Conservation (phyloP, 2,113 vertebrate species). For the Scartelaos histophorus region DNA sequence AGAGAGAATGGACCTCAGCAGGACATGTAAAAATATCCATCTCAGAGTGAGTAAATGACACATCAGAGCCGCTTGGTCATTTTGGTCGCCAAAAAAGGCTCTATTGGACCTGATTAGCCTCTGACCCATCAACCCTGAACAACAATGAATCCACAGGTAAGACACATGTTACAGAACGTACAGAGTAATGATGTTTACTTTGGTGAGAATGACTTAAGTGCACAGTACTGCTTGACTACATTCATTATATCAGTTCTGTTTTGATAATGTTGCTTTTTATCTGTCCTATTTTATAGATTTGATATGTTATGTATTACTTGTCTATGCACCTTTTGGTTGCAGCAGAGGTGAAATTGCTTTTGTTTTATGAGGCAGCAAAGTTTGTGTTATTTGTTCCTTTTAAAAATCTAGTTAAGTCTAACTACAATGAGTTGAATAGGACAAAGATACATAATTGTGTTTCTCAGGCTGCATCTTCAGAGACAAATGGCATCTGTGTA, state of each 20-base stretch:
- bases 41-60: neutral
- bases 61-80: neutral
- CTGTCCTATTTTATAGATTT: neutral
- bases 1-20: constrained; percentile 19
- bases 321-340: neutral
- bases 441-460: neutral
- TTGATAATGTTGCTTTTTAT: neutral
- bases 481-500: constrained; percentile 24
- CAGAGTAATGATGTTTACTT: neutral
- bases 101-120: neutral
- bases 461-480: constrained; percentile 31
- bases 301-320: neutral
- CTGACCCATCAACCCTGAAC: neutral
- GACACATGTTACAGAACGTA: neutral
- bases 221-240: neutral
- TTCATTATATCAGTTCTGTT: neutral
- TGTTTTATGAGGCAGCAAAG: neutral
- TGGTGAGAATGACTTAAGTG: neutral
- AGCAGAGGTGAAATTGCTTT: neutral
- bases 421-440: no score
- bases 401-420: neutral
- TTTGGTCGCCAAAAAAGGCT: neutral
- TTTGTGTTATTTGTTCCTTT: neutral
- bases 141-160: constrained; percentile 51
- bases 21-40: neutral